phyloP scores from a whole-genome alignment of 2,888 invertebrate genomes.

The Drosophila ustulata region DNA sequence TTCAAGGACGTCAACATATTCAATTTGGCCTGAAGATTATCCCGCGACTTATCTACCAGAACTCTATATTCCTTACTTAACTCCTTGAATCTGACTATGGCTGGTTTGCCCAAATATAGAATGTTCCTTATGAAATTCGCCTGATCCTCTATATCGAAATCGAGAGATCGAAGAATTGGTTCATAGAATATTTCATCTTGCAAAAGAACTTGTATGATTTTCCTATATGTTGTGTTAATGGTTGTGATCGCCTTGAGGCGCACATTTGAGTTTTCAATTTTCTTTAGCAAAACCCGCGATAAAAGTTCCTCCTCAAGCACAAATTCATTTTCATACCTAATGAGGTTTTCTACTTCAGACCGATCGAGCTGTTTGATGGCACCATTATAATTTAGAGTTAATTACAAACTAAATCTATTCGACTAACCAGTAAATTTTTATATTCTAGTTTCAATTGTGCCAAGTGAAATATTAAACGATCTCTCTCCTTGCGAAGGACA shows the following conservation, averaged over 20 bases:
- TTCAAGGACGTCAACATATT: conserved; percentile 68
- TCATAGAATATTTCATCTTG: conserved; percentile 84
- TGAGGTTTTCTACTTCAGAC: conserved; percentile 75
- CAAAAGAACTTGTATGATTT: conserved; percentile 78
- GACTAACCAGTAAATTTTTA: conserved; percentile 71
- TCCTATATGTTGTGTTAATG: conserved; percentile 81
- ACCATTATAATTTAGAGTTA: background rate
- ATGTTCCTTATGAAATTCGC: conserved; percentile 82
- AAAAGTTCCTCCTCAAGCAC: conserved; percentile 77
- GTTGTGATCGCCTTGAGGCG: conserved; percentile 81
- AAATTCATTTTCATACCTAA: conserved; percentile 81
- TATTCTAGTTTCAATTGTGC: conserved; percentile 71
- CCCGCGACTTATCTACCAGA: conserved; percentile 73
- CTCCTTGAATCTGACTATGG: conserved; percentile 73
- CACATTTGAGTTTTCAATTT: conserved; percentile 83
- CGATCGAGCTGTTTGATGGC: conserved; percentile 64
- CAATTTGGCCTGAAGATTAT: conserved; percentile 68
- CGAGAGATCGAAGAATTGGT: conserved; percentile 82
- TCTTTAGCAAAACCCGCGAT: conserved; percentile 73
- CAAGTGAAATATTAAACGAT: conserved; percentile 75
- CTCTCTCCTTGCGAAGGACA: conserved; percentile 82
- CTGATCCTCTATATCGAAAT: conserved; percentile 83
- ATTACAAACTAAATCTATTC: too few relatives aligned
- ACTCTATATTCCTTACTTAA: conserved; percentile 72
- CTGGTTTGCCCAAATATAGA: conserved; percentile 82